Evolutionary conservation across 2,113 vertebrate species (phyloP).

Genomic region (Gnathonemus echidnorhynchus): DNA sequence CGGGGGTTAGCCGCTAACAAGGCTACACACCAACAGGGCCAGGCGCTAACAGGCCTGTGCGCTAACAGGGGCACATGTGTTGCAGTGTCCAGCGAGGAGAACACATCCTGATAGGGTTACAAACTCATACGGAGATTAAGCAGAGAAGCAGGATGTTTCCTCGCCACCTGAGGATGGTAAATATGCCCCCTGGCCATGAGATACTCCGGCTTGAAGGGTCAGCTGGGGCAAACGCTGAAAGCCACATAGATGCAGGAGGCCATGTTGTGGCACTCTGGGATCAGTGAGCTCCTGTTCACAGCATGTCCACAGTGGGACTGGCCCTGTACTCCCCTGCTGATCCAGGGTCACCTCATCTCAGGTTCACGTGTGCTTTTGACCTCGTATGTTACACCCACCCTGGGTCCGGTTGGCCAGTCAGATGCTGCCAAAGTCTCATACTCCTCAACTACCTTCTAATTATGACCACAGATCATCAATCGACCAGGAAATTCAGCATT

Average conservation of each 20-base stretch:
- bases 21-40: background rate
- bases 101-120: conserved; percentile 20
- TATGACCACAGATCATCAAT: background rate
- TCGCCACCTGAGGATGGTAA: background rate
- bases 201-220: background rate
- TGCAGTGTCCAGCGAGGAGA: background rate
- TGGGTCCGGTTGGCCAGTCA: background rate
- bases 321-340: background rate
- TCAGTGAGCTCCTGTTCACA: background rate
- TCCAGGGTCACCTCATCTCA: background rate
- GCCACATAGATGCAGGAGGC: background rate
- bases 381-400: background rate
- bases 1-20: too few species aligned
- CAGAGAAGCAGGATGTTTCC: conserved; percentile 7
- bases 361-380: background rate
- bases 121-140: conserved; percentile 17
- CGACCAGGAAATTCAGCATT: background rate
- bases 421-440: background rate
- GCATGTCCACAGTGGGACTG: background rate
- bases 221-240: background rate
- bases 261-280: background rate
- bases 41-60: background rate
- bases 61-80: background rate
- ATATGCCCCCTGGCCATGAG: background rate
- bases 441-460: background rate